Evolutionary conservation across 2,888 invertebrate species (phyloP), one percentile per base, ranked within the genome.

Genomic region (Smittia sp.): DNA sequence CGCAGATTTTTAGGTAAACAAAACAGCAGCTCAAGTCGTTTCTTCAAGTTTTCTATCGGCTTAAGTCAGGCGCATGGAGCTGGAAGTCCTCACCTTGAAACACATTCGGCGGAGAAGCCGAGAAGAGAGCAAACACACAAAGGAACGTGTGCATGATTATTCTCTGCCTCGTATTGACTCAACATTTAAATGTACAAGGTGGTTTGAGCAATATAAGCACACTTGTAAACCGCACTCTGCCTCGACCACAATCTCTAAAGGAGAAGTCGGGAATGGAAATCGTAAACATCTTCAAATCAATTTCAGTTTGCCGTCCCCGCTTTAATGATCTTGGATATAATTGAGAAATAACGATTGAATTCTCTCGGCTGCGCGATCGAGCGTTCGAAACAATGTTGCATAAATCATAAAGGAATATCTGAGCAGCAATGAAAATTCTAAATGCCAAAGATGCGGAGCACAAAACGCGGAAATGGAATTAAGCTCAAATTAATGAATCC

Each of bases 1-100:
- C n/a, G n/a, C n/a, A n/a, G n/a, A n/a, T n/a, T n/a, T n/a, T n/a
- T n/a, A n/a, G n/a, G n/a, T n/a, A n/a, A n/a, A n/a, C n/a, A n/a
- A n/a, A n/a, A n/a, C n/a, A n/a, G n/a, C n/a, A n/a, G n/a, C n/a
- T n/a, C n/a, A n/a, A n/a, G n/a, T n/a, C n/a, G n/a, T n/a, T n/a
- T n/a, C n/a, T n/a, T 32, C 9, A 32, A 32, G 3, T 32, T 32
- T 6, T 32, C 9, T 32, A 32, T 62, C 22, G 58, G 13, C 18
- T 62, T 20, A 11, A 62, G 11, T 62, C 15, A 58, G 18, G 25
- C 22, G 65, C 62, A 62, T 65, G 27, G 24, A 65, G 27, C n/a
- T 25, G 25, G 20, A 32, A 67, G 67, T 41, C 67, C 39, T 67
- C 67, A 67, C 67, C 67, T 67, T 67, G 67, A 67, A 67, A 67